Evolutionary conservation across 2,113 vertebrate species (phyloP), one percentile per base, ranked within the genome.

Genomic region (Otis tarda): DNA sequence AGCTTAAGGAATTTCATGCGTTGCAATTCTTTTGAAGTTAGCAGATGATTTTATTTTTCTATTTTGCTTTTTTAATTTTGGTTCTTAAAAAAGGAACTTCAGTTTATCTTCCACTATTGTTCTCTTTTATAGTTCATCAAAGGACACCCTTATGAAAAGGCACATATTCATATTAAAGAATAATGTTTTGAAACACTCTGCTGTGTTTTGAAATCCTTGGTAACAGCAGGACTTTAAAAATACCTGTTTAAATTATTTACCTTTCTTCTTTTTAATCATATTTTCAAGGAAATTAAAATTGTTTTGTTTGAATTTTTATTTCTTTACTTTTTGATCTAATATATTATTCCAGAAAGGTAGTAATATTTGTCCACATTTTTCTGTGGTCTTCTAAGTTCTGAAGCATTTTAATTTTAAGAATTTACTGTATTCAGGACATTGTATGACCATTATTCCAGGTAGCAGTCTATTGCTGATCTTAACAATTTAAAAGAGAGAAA

Each of bases 21-120:
- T 80, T 94, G 37, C 88, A 94, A 94, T 28, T 69, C 81, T 84
- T 96, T 87, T 95, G 81, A 94, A 83, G 90, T 67, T 85, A 23
- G 20, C 35, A 88, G 41, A 85, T 94, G 14, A 75, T 75, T 86
- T 80, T 63, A 50, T 92, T 90, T 87, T 80, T 73, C 60, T 82
- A 11, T 8, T 95, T 89, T 83, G 8, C 12, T 65, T 65, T 93
- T 76, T 52, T 4, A 93, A 49, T 73, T 93, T 84, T 85, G 5
- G 1, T 91, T 64, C 39, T 64, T 75, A 19, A 59, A 74, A 83
- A 76, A 79, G 10, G 17, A 77, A 55, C 35, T 83, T 69, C 12
- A 30, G 28, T 85, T 87, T 91, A 50, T 94, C 65, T 87, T 76
- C 50, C 35, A 43, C 50, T 94, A 35, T 83, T 74, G 6, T 74